Percentiles rank a stretch among this genome's conserved stretches.
Conservation (phyloP, 2,888 invertebrate genomes). For the Drosophila pseudotalamancana region DNA sequence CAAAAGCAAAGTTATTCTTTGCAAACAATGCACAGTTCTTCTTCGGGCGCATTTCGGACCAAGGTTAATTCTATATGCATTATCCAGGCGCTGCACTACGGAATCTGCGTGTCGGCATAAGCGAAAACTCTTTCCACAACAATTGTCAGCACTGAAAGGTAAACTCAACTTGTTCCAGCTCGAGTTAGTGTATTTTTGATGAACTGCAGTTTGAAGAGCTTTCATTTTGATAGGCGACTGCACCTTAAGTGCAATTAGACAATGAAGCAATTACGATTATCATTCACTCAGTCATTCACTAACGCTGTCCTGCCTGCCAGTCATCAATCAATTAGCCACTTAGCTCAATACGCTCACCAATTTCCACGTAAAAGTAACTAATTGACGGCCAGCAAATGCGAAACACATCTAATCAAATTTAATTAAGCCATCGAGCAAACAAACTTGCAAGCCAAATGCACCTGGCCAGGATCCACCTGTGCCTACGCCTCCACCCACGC, state of each 20-base stretch:
- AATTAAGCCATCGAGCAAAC: constrained; percentile 71
- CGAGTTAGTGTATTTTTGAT: constrained; percentile 41
- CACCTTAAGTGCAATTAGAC: constrained; percentile 50
- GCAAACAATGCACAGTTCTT: constrained; percentile 76
- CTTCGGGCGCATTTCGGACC: constrained; percentile 71
- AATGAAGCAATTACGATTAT: constrained; percentile 26
- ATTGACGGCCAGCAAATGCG: constrained; percentile 57
- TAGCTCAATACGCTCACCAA: constrained; percentile 69
- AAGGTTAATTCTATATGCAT: constrained; percentile 73
- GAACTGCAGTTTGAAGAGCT: constrained; percentile 36
- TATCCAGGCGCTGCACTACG: constrained; percentile 52
- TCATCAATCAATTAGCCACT: constrained; percentile 77
- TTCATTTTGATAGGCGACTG: not conserved
- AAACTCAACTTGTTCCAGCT: constrained; percentile 19
- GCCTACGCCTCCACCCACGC: constrained; percentile 34
- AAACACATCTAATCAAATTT: constrained; percentile 77
- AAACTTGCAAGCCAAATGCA: constrained; percentile 45
- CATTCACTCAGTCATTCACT: constrained; percentile 2
- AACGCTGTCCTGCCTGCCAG: constrained; percentile 7
- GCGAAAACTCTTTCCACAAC: constrained; percentile 12
- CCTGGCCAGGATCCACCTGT: constrained; percentile 22
- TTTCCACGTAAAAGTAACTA: constrained; percentile 72
- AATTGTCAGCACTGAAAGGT: constrained; percentile 26
- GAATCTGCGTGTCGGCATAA: constrained; percentile 48
- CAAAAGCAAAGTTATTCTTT: constrained; percentile 69